Percentiles rank a stretch among this genome's conserved stretches.
Evolutionary conservation across 2,888 invertebrate genomes (phyloP).

Genomic region (Chrysotoxum bicinctum): DNA sequence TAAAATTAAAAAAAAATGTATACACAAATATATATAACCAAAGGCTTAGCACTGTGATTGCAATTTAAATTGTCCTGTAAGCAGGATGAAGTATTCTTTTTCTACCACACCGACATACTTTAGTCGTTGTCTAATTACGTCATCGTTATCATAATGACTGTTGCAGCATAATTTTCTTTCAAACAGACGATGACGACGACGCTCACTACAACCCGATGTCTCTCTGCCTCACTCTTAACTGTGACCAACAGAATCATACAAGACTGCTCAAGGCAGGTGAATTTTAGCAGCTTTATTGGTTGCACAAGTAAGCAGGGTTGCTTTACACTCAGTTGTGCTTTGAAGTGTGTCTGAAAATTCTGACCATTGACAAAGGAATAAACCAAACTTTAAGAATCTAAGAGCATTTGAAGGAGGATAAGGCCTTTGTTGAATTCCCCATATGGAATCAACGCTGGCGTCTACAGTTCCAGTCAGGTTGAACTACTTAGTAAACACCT

Average conservation of each 20-base stretch:
- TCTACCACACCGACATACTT: constrained; percentile 10
- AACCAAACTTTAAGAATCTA: too few species aligned
- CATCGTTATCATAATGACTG: constrained; percentile 73
- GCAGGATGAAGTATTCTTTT: constrained; percentile 29
- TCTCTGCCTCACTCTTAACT: not conserved
- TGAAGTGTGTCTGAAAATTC: too few species aligned
- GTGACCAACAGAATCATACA: not conserved
- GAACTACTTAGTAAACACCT: too few species aligned
- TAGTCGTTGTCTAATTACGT: constrained; percentile 69
- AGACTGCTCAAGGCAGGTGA: not conserved
- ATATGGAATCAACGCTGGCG: too few species aligned
- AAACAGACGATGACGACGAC: not conserved
- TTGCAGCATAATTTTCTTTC: constrained; percentile 57
- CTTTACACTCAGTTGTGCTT: too few species aligned
- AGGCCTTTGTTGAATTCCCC: too few species aligned
- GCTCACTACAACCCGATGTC: too few species aligned
- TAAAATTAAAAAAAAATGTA: constrained; percentile 58
- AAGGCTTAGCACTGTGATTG: constrained; percentile 54
- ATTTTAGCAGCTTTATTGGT: not conserved
- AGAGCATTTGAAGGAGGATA: too few species aligned
- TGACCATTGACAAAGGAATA: too few species aligned
- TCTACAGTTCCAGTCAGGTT: too few species aligned
- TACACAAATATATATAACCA: not conserved
- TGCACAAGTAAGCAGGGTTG: too few species aligned
- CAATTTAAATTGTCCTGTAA: constrained; percentile 67